Evolutionary conservation across 2,888 invertebrate genomes (phyloP).

Genomic region (Lissonota sp.): DNA sequence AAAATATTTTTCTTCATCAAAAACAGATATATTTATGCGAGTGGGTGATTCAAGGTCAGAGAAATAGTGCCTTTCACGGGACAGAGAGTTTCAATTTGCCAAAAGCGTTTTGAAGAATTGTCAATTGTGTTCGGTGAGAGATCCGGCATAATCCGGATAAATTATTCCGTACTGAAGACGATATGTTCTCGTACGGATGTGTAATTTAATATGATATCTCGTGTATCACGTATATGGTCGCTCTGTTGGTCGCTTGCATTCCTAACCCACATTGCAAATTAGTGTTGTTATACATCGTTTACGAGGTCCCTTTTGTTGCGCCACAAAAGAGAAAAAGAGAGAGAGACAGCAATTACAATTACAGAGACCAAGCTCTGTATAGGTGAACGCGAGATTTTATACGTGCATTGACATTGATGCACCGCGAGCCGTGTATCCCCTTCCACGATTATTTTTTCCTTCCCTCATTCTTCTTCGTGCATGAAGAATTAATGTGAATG

Average conservation of each 20-base stretch:
- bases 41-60: too few relatives aligned
- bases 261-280: conserved; percentile 63
- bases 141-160: conserved; percentile 23
- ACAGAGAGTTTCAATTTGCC: conserved; percentile 28
- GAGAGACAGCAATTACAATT: conserved; percentile 47
- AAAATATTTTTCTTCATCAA: too few relatives aligned
- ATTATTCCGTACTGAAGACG: conserved; percentile 21
- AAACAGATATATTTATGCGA: too few relatives aligned
- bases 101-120: conserved; percentile 7
- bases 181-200: background rate
- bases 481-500: too few relatives aligned
- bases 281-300: conserved; percentile 35
- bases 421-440: conserved; percentile 18
- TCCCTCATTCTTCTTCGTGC: too few relatives aligned
- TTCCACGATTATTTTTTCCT: background rate
- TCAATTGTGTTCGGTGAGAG: conserved; percentile 10
- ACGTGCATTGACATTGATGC: conserved; percentile 47
- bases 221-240: background rate
- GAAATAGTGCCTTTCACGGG: too few relatives aligned
- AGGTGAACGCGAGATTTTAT: conserved; percentile 2
- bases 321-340: conserved; percentile 57
- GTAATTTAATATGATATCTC: background rate
- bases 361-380: conserved; percentile 9
- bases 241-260: conserved; percentile 36
- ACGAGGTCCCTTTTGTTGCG: conserved; percentile 49